phyloP scores from a whole-genome alignment of 1,140 invertebrate species.

The Orchestia grillus region DNA sequence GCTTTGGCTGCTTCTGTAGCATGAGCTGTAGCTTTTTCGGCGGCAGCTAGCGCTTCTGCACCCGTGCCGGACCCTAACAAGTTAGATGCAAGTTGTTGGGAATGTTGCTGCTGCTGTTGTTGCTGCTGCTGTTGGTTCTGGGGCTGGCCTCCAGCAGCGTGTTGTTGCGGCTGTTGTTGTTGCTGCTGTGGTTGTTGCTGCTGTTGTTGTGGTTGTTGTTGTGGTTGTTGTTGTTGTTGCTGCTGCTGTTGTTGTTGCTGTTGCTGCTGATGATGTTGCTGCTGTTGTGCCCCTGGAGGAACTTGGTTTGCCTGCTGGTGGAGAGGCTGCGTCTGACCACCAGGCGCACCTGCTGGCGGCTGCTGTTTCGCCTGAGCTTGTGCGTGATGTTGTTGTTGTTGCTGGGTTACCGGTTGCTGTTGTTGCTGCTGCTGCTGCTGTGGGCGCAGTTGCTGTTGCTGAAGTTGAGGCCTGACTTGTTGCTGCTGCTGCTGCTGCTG shows the following conservation, averaged over 20 bases:
- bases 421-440: constrained; percentile 36
- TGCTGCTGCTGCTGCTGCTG: constrained; percentile 43
- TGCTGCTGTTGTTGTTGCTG: neutral
- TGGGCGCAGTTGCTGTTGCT: constrained; percentile 10
- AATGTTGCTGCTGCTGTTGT: neutral
- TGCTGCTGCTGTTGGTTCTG: constrained; percentile 2
- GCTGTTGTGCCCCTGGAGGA: neutral
- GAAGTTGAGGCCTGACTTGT: neutral
- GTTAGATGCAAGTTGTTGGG: constrained; percentile 39
- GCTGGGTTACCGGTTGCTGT: neutral
- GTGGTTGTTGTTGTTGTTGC: neutral
- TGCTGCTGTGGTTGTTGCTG: neutral
- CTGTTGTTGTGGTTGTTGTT: neutral
- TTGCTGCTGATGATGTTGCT: no score
- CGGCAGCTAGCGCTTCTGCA: constrained; percentile 49
- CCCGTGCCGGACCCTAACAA: constrained; percentile 49
- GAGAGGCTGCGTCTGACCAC: neutral
- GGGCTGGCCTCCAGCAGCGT: neutral
- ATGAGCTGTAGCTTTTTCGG: constrained; percentile 64
- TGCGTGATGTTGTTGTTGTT: constrained; percentile 39
- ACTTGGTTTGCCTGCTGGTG: neutral
- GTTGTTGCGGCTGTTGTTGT: neutral
- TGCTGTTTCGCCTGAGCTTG: neutral
- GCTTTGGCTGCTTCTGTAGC: constrained; percentile 67
- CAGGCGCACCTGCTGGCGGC: neutral